Percentiles rank a stretch among this genome's conserved stretches.
phyloP scores from a whole-genome alignment of 2,113 vertebrate species.

The cat (Felis catus) region DNA sequence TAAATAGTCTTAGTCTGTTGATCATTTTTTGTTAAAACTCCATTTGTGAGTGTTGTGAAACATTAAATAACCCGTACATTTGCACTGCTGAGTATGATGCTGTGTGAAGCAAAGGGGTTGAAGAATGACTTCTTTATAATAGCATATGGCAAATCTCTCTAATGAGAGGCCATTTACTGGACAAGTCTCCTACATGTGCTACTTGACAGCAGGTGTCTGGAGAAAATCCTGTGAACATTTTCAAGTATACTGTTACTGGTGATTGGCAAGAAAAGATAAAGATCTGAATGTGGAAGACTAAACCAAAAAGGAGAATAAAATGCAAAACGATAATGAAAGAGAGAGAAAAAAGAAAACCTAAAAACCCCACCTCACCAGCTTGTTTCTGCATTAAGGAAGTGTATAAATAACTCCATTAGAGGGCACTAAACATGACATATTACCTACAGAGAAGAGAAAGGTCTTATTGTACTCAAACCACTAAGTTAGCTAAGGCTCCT shows the following conservation, averaged over 20 bases:
- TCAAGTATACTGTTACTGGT: slow-evolving; percentile 36
- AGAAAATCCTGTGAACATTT: slow-evolving; percentile 56
- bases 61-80: slow-evolving; percentile 41
- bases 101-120: slow-evolving; percentile 24
- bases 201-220: slow-evolving; percentile 67
- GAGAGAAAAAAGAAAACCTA: neutral
- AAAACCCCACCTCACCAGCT: neutral
- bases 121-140: slow-evolving; percentile 70
- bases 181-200: neutral
- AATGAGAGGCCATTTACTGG: slow-evolving; percentile 50
- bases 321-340: slow-evolving; percentile 50
- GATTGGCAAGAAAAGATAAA: slow-evolving; percentile 53
- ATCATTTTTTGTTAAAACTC: slow-evolving; percentile 50
- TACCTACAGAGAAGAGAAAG: slow-evolving; percentile 53
- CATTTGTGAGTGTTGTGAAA: slow-evolving; percentile 16
- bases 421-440: slow-evolving; percentile 45
- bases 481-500: slow-evolving; percentile 34
- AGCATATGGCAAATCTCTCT: slow-evolving; percentile 54
- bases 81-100: neutral
- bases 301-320: slow-evolving; percentile 60
- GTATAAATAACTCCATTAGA: slow-evolving; percentile 27
- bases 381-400: slow-evolving; percentile 52
- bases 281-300: neutral
- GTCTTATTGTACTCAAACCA: slow-evolving; percentile 52
- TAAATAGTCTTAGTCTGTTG: slow-evolving; percentile 51